Conservation (phyloP, 2,888 invertebrate species). For the Lucinisca nassula region DNA sequence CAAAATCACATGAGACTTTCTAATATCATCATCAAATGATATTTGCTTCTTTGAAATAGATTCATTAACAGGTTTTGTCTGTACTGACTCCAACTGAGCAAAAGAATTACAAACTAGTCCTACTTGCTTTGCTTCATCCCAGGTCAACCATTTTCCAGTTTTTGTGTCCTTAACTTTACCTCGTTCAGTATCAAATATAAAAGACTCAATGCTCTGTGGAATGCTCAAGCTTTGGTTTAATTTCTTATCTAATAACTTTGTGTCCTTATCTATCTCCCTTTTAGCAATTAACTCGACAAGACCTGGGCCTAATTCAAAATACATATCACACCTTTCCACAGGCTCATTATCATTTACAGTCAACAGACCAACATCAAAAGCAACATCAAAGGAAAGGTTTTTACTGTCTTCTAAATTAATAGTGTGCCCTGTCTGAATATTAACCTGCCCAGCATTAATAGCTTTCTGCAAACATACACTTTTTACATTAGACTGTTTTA, state of each 20-base stretch:
- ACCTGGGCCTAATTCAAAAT: slow-evolving; percentile 74
- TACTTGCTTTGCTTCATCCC: slow-evolving; percentile 76
- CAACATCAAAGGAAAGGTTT: slow-evolving; percentile 85
- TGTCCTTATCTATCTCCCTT: slow-evolving; percentile 63
- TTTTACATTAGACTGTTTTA: slow-evolving; percentile 70
- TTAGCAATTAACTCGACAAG: slow-evolving; percentile 70
- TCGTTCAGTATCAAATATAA: slow-evolving; percentile 85
- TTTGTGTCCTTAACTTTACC: slow-evolving; percentile 89
- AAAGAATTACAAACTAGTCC: slow-evolving; percentile 74
- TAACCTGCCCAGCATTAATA: slow-evolving; percentile 89
- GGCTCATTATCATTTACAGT: slow-evolving; percentile 68
- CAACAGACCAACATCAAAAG: slow-evolving; percentile 76
- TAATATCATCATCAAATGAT: neutral
- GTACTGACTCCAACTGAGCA: neutral
- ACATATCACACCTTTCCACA: slow-evolving; percentile 70
- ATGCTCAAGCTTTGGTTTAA: slow-evolving; percentile 71
- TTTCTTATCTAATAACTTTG: slow-evolving; percentile 73
- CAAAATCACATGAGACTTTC: neutral
- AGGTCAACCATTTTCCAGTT: slow-evolving; percentile 80
- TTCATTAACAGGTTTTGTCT: neutral
- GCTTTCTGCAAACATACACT: slow-evolving; percentile 80
- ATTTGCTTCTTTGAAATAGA: neutral
- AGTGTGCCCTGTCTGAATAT: slow-evolving; percentile 91
- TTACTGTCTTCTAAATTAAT: slow-evolving; percentile 89
- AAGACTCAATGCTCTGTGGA: slow-evolving; percentile 73